Evolutionary conservation across 1,140 invertebrate genomes (phyloP).

Genomic region (Zaprionus davidi): DNA sequence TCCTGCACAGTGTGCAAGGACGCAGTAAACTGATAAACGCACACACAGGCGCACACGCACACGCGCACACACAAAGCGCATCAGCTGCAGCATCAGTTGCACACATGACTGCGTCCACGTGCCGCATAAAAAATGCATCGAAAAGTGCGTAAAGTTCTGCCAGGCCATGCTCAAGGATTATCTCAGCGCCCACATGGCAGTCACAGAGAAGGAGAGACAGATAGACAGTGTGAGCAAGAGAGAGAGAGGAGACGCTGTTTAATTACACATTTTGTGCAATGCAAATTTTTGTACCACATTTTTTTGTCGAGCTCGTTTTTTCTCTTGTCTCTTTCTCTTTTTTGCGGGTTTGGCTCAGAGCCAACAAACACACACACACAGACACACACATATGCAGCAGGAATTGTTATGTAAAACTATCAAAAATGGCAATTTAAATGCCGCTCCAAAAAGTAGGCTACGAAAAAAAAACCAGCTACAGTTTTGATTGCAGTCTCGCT

Average conservation of each 20-base stretch:
- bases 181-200: slow-evolving; percentile 1
- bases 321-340: slow-evolving; percentile 1
- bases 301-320: slow-evolving; percentile 8
- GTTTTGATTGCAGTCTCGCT: slow-evolving; percentile 27
- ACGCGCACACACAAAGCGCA: neutral
- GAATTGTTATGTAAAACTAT: slow-evolving; percentile 60
- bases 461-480: slow-evolving; percentile 36
- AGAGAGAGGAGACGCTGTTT: slow-evolving; percentile 34
- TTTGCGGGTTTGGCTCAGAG: slow-evolving; percentile 17
- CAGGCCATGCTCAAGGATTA: slow-evolving; percentile 31
- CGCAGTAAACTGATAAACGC: slow-evolving; percentile 74
- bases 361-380: slow-evolving; percentile 29
- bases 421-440: slow-evolving; percentile 70
- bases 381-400: neutral
- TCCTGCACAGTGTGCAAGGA: slow-evolving; percentile 66
- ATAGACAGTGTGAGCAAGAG: neutral
- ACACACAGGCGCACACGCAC: slow-evolving; percentile 21
- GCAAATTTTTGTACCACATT: slow-evolving; percentile 41
- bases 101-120: slow-evolving; percentile 70
- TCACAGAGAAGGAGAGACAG: neutral
- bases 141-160: slow-evolving; percentile 70
- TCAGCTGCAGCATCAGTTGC: slow-evolving; percentile 10
- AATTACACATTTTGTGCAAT: slow-evolving; percentile 49
- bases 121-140: slow-evolving; percentile 65
- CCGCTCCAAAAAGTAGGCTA: slow-evolving; percentile 61